Conservation (phyloP, 35 echinoderm and acorn worm species). For the Acanthaster planci region DNA sequence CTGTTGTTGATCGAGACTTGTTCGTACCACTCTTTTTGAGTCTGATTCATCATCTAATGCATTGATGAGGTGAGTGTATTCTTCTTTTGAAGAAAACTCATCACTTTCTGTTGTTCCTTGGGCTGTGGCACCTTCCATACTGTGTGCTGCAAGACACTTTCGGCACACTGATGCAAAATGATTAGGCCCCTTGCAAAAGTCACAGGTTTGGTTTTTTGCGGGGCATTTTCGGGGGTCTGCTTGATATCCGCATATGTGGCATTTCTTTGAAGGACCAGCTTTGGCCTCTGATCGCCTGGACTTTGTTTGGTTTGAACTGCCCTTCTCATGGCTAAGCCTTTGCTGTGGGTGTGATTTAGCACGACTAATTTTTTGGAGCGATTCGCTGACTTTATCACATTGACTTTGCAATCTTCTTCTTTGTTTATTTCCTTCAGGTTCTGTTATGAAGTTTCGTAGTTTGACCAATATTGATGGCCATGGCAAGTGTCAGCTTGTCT, state of each 20-base stretch:
- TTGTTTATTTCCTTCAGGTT: background rate
- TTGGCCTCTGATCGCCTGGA: background rate
- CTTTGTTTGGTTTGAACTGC: background rate
- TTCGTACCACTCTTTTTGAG: constrained; percentile 59
- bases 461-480: constrained; percentile 23
- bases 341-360: background rate
- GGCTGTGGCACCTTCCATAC: constrained; percentile 11
- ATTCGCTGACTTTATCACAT: background rate
- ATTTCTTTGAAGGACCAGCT: constrained; percentile 22
- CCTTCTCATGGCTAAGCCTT: background rate
- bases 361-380: background rate
- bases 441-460: background rate
- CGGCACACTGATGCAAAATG: constrained; percentile 72
- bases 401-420: background rate
- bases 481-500: constrained; percentile 48
- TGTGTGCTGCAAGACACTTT: constrained; percentile 17
- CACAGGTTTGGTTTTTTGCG: constrained; percentile 61
- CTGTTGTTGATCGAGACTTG: constrained; percentile 42
- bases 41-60: background rate
- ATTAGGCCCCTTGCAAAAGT: constrained; percentile 51
- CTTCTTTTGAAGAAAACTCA: constrained; percentile 19
- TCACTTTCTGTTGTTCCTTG: background rate
- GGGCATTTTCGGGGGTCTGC: constrained; percentile 55
- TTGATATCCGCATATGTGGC: constrained; percentile 54
- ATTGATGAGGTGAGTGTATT: background rate